phyloP scores from a whole-genome alignment of 2,113 vertebrate genomes.

The Megaptera novaeangliae region DNA sequence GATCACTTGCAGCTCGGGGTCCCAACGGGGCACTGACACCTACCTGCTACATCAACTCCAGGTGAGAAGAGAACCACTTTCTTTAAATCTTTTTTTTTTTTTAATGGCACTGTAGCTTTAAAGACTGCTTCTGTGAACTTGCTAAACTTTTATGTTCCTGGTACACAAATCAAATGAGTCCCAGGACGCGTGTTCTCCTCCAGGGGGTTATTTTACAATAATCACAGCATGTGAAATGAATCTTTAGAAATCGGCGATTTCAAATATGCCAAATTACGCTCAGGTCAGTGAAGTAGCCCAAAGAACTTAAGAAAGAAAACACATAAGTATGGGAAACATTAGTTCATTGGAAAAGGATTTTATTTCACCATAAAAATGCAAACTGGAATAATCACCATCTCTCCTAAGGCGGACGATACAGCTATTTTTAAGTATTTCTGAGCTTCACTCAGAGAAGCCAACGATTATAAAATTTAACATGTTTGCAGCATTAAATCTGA shows the following conservation, averaged over 20 bases:
- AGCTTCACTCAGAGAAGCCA: constrained; percentile 73
- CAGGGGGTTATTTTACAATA: accelerated
- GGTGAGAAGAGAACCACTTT: accelerated
- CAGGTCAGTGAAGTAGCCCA: accelerated
- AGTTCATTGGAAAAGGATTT: constrained; percentile 73
- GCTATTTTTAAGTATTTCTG: constrained; percentile 67
- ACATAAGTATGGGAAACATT: accelerated
- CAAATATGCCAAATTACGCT: accelerated
- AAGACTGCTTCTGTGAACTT: accelerated
- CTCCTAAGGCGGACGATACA: constrained; percentile 60
- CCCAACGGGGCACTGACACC: not conserved
- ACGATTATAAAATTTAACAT: constrained; percentile 69
- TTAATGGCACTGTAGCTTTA: accelerated
- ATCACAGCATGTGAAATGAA: accelerated
- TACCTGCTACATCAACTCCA: accelerated
- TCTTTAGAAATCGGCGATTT: accelerated
- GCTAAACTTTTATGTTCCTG: accelerated
- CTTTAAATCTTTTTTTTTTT: too few species aligned
- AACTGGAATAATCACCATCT: constrained; percentile 44
- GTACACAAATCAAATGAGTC: accelerated
- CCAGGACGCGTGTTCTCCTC: accelerated
- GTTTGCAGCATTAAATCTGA: constrained; percentile 67
- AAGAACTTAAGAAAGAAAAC: too few species aligned
- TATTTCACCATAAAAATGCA: constrained; percentile 81
- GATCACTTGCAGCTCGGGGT: accelerated